Evolutionary conservation across 2,113 vertebrate genomes (phyloP).

Genomic region (Picathartes gymnocephalus): DNA sequence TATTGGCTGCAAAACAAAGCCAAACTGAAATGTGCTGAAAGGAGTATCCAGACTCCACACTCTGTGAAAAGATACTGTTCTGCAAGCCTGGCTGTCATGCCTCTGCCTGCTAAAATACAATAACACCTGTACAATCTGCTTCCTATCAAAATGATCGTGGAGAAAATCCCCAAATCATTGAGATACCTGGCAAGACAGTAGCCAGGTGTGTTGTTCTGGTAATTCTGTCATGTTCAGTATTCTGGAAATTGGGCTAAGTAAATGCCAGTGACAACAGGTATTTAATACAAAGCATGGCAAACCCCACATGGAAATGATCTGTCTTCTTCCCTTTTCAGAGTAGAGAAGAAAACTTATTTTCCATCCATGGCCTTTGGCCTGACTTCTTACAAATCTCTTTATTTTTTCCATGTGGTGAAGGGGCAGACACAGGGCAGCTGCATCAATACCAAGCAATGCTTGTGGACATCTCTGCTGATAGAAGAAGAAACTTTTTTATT

Average conservation of each 20-base stretch:
- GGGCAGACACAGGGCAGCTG: background rate
- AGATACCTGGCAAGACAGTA: background rate
- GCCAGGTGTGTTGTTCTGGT: background rate
- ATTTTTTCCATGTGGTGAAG: background rate
- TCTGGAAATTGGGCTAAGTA: background rate
- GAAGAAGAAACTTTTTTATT: background rate
- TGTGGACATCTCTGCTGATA: accelerated
- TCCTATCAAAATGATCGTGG: background rate
- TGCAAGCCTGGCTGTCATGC: background rate
- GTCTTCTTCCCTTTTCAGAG: background rate
- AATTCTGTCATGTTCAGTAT: background rate
- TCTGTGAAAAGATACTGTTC: background rate
- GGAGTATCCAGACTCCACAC: background rate
- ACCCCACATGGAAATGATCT: background rate
- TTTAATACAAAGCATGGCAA: background rate
- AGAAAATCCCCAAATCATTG: background rate
- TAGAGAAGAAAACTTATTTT: background rate
- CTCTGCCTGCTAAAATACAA: background rate
- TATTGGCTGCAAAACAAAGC: background rate
- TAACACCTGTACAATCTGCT: background rate
- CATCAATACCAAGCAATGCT: background rate
- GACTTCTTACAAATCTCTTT: background rate
- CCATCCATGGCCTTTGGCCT: background rate
- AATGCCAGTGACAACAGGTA: background rate
- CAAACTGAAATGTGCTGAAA: background rate